Base-by-base conservation (phyloP, 2,797 vertebrate species). In the Sebastes matsubarae region DNA sequence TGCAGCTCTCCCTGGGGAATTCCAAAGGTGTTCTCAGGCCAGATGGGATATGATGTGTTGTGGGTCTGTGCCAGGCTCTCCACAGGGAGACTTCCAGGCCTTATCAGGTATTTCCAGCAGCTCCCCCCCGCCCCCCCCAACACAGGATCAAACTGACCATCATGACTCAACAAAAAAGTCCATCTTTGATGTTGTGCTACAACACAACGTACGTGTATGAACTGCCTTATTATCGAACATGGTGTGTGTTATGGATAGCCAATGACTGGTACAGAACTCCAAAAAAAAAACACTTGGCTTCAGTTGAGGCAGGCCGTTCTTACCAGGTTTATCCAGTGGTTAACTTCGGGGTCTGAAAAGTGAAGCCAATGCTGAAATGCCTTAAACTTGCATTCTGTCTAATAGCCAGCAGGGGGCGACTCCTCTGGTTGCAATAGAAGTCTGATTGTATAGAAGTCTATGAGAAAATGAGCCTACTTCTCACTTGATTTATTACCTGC, bases 81-180 rank as follows among this genome's bases (percentile, higher is more conserved):
- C 30, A 59, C 54, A 30, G 75, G 75, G 77, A 86, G 22, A 79
- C 59, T 29, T 34, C 59, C 34, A 20, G 30, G 27, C 42, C 80
- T 86, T 88, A 75, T 72, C 57, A 8, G 12, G 55, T 72, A 66
- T 72, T 72, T 72, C 71, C 52, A 82, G 79, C 34, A 59, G 59
- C 30, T 3, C 52, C 27, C 59, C 18, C 6, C 11, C 18, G 2
- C 5, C 29, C 13, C 18, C 6, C 7, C 11, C 57, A 57, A 63
- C 34, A 63, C 34, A 69, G 42, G 32, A 83, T 60, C 67, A 64
- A 73, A 68, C 58, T 57, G 65, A 61, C 60, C 55, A 42, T 24
- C 25, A 79, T 65, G 71, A 63, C 13, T 52, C 55, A 29, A 61
- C 14, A 60, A 34, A 79, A 72, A 57, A 29, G 20, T 12, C 13